Conservation (phyloP, 2,797 vertebrate species). For the Sciurus carolinensis region DNA sequence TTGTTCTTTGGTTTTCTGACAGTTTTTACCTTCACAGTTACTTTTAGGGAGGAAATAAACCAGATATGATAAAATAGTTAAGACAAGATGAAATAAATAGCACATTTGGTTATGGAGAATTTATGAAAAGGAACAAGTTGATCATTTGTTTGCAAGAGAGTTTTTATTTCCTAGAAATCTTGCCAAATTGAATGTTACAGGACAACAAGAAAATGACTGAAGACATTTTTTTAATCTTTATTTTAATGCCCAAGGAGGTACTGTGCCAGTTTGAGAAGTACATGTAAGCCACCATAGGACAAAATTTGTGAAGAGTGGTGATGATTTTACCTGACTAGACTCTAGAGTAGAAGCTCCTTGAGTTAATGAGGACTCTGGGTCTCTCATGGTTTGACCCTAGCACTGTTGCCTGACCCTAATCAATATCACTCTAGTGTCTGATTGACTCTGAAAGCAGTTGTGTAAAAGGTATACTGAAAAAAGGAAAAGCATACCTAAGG, state of each 20-base stretch:
- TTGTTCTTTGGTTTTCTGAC: constrained; percentile 67
- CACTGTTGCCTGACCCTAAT: background rate
- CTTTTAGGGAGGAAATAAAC: constrained; percentile 72
- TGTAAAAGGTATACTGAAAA: background rate
- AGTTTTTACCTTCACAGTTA: constrained; percentile 55
- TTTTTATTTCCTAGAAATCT: constrained; percentile 8
- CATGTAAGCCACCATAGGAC: background rate
- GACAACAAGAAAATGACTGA: constrained; percentile 20
- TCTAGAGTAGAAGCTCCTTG: background rate
- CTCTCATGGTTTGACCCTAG: background rate
- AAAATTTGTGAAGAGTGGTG: background rate
- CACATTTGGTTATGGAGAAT: background rate
- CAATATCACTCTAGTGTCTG: background rate
- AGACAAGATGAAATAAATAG: background rate
- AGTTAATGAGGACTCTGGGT: background rate
- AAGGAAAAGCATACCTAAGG: rapidly evolving
- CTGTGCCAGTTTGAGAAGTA: background rate
- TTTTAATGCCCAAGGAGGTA: background rate
- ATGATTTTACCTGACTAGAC: background rate
- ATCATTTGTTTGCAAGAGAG: background rate
- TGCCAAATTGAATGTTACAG: constrained; percentile 1
- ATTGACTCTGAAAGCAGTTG: background rate
- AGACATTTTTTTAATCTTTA: background rate
- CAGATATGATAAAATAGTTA: background rate
- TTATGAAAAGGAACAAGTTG: background rate